phyloP scores from a whole-genome alignment of 2,113 vertebrate genomes.

The Sylvia atricapilla region DNA sequence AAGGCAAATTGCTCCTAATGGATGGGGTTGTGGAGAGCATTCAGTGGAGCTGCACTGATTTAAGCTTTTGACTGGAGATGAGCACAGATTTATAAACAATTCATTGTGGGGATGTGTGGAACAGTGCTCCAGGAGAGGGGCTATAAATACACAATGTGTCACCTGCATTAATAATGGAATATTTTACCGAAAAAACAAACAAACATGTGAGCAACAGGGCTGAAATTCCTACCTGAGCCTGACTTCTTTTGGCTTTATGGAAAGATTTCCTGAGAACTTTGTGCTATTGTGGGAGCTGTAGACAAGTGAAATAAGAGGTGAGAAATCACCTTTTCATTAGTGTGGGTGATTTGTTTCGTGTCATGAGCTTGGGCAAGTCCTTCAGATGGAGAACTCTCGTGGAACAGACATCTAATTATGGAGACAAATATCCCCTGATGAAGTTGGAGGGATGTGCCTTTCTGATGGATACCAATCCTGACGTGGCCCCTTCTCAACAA shows the following conservation, averaged over 20 bases:
- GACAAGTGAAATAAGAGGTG: background rate
- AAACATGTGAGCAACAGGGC: background rate
- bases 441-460: constrained; percentile 15
- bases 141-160: background rate
- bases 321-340: background rate
- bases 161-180: background rate
- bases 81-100: background rate
- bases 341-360: constrained; percentile 20
- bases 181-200: background rate
- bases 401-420: constrained; percentile 19
- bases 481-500: constrained; percentile 2
- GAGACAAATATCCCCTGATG: constrained; percentile 35
- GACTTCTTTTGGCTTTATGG: background rate
- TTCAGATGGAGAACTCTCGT: constrained; percentile 9
- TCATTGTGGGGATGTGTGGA: background rate
- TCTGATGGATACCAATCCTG: background rate
- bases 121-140: background rate
- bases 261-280: background rate
- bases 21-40: background rate
- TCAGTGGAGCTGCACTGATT: background rate
- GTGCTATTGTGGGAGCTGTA: background rate
- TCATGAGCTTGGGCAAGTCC: background rate
- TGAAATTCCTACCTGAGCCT: background rate
- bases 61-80: background rate
- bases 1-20: background rate